Conservation (phyloP, 1,140 invertebrate species). For the Bactericera cockerelli region DNA sequence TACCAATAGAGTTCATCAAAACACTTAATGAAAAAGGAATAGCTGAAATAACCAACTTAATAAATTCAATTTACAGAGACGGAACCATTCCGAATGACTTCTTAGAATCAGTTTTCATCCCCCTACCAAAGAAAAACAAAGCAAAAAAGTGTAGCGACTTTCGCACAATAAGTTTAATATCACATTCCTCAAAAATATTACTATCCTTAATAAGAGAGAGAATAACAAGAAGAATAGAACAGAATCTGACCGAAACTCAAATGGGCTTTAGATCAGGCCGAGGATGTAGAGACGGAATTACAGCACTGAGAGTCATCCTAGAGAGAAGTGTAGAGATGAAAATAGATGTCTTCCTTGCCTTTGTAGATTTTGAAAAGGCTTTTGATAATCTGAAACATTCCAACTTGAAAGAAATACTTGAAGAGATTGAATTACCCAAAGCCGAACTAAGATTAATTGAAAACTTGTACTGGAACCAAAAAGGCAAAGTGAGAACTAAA, state of each 20-base stretch:
- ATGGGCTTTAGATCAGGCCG: background rate
- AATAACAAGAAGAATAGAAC: background rate
- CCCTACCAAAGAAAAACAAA: background rate
- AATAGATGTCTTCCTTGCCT: background rate
- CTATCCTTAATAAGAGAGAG: background rate
- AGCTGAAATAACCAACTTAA: background rate
- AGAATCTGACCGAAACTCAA: too few relatives aligned
- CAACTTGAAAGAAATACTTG: conserved; percentile 18
- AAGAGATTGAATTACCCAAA: background rate
- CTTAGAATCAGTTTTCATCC: background rate
- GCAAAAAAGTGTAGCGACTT: background rate
- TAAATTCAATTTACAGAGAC: background rate
- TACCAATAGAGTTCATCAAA: background rate
- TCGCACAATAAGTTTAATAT: background rate
- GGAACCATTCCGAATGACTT: background rate
- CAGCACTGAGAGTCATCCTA: background rate
- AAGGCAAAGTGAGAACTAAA: background rate
- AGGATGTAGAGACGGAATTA: background rate
- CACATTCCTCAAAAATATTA: background rate
- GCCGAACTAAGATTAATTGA: background rate
- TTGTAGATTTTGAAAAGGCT: background rate
- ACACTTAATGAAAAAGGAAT: background rate
- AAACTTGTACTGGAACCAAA: background rate
- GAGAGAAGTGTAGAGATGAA: background rate
- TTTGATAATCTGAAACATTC: conserved; percentile 10